These are phyloP conservation scores for Recurvirostra avosetta DNA, from an alignment of 2,113 vertebrate species.

Conservation along the genomic window DNA sequence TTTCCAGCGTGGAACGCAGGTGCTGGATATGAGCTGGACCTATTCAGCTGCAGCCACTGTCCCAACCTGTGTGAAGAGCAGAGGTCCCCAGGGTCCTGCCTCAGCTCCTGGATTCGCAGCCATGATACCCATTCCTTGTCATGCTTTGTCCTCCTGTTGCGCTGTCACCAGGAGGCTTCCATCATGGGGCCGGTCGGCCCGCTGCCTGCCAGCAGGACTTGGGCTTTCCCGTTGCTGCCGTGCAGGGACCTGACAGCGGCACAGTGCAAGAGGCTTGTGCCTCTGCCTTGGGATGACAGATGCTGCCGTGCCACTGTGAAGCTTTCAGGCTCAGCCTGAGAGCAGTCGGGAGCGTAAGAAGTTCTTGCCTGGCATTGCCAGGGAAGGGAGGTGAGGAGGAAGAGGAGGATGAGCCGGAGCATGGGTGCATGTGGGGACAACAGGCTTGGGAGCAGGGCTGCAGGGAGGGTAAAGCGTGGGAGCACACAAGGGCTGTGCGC, in stretches of 20 bases:
- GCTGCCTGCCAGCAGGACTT: not conserved
- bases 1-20: not conserved
- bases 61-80: rapidly evolving
- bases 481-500: rapidly evolving
- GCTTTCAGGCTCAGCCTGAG: not conserved
- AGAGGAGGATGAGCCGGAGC: not conserved
- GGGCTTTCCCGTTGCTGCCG: not conserved
- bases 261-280: not conserved
- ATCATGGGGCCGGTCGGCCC: rapidly evolving
- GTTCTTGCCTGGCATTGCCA: not conserved
- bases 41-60: not conserved
- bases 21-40: not conserved
- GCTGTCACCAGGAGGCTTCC: not conserved
- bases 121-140: rapidly evolving
- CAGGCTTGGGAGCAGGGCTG: not conserved
- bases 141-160: not conserved
- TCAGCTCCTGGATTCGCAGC: not conserved
- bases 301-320: not conserved
- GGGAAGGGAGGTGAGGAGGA: not conserved
- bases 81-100: not conserved
- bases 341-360: rapidly evolving
- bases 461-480: rapidly evolving
- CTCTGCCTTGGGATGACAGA: not conserved
- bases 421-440: not conserved
- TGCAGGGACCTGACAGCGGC: not conserved